Evolutionary conservation across 1,140 invertebrate species (phyloP).

Genomic region (Euschistus heros): DNA sequence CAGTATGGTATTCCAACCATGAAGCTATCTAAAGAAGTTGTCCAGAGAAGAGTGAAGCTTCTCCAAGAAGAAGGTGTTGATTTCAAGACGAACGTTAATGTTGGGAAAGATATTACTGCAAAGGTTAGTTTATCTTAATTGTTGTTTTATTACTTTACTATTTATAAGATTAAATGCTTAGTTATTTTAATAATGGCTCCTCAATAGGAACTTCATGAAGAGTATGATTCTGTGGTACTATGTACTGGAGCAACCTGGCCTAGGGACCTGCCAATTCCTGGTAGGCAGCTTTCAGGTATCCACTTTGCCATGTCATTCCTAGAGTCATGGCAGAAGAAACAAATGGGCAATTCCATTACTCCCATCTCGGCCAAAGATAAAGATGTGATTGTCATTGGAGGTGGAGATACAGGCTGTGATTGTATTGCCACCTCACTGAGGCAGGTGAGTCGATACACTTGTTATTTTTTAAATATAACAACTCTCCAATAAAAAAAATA

Average conservation of each 20-base stretch:
- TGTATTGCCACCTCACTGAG: slow-evolving; percentile 95
- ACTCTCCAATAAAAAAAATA: background rate
- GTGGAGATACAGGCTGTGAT: slow-evolving; percentile 98
- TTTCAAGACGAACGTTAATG: slow-evolving; percentile 81
- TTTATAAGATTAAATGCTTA: background rate
- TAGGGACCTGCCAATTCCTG: slow-evolving; percentile 75
- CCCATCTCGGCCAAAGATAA: slow-evolving; percentile 79
- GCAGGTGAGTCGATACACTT: slow-evolving; percentile 47
- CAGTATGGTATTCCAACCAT: slow-evolving; percentile 98
- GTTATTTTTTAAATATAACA: background rate
- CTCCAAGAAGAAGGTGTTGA: slow-evolving; percentile 81
- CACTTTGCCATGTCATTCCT: slow-evolving; percentile 97
- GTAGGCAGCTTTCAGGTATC: slow-evolving; percentile 79
- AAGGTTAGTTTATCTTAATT: slow-evolving; percentile 39
- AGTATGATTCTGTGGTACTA: slow-evolving; percentile 80
- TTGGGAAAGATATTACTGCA: slow-evolving; percentile 83
- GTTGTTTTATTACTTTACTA: background rate
- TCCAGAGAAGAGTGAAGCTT: slow-evolving; percentile 78
- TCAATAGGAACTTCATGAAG: slow-evolving; percentile 47
- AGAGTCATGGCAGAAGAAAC: slow-evolving; percentile 93
- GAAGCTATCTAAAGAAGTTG: slow-evolving; percentile 89
- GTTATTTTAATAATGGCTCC: slow-evolving; percentile 1
- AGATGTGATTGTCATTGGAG: slow-evolving; percentile 93
- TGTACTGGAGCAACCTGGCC: slow-evolving; percentile 94
- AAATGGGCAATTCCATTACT: slow-evolving; percentile 57